phyloP scores from a whole-genome alignment of 2,797 vertebrate species.

The Dicrostonyx torquatus region DNA sequence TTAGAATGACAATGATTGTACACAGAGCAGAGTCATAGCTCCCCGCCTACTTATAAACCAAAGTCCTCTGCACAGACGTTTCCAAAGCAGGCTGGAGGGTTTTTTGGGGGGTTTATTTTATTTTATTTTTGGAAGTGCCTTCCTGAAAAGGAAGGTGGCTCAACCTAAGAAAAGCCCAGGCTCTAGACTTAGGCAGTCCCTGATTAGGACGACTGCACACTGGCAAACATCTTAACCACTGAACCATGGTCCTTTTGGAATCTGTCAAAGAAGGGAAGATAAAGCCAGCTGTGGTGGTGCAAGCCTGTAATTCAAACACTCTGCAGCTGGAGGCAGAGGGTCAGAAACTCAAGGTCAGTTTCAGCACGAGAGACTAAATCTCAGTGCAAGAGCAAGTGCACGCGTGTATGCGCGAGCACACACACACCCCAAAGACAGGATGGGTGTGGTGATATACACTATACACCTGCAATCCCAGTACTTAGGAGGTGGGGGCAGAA shows the following conservation, averaged over 20 bases:
- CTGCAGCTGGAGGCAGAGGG: neutral
- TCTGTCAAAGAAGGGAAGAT: constrained; percentile 20
- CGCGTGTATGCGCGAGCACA: neutral
- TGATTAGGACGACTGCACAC: neutral
- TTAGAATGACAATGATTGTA: neutral
- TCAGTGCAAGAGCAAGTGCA: neutral
- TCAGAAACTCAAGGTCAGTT: neutral
- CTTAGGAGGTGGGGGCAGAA: neutral
- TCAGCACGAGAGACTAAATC: neutral
- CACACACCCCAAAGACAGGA: neutral
- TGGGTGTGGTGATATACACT: neutral
- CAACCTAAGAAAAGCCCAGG: neutral
- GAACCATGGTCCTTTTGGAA: neutral
- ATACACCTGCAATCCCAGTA: neutral
- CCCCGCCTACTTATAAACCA: constrained; percentile 1
- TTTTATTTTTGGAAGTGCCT: neutral
- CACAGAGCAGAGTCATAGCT: neutral
- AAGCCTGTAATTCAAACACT: neutral
- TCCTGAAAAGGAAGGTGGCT: neutral
- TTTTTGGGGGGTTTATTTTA: too few species aligned
- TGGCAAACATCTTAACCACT: constrained; percentile 12
- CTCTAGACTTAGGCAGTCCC: neutral
- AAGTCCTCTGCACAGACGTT: constrained; percentile 22
- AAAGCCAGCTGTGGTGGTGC: neutral
- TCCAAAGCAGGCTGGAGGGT: constrained; percentile 16